These are phyloP conservation scores for Hanleya hanleyi DNA, from an alignment of 2,888 invertebrate genomes.

Conservation along the genomic window DNA sequence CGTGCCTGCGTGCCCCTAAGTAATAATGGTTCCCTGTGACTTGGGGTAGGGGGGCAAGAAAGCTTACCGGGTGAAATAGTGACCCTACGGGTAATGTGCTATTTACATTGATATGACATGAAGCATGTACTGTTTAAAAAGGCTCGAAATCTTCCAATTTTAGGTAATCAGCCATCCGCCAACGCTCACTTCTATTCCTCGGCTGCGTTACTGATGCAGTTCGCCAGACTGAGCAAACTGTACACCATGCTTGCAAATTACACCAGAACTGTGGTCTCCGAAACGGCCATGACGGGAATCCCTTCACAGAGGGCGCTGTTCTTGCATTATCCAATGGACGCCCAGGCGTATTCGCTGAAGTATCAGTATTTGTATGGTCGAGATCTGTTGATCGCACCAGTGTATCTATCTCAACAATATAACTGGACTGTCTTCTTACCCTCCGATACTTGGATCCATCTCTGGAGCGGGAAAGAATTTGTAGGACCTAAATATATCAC, in stretches of 20 bases:
- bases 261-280: constrained; percentile 38
- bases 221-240: constrained; percentile 52
- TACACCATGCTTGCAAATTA: constrained; percentile 57
- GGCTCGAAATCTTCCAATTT: too few species aligned
- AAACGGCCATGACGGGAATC: constrained; percentile 44
- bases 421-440: constrained; percentile 56
- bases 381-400: constrained; percentile 65
- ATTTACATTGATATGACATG: too few species aligned
- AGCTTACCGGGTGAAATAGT: too few species aligned
- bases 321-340: constrained; percentile 54
- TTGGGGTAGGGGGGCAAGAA: too few species aligned
- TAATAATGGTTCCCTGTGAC: too few species aligned
- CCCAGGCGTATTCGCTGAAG: constrained; percentile 35
- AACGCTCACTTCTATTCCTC: constrained; percentile 59
- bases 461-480: constrained; percentile 47
- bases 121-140: too few species aligned
- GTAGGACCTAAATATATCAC: constrained; percentile 37
- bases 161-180: constrained; percentile 57
- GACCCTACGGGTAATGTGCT: too few species aligned
- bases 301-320: constrained; percentile 64
- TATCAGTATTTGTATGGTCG: constrained; percentile 66
- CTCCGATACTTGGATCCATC: constrained; percentile 49
- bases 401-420: constrained; percentile 43
- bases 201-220: constrained; percentile 36
- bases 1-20: too few species aligned